Evolutionary conservation across 1,140 invertebrate species (phyloP), one percentile per base, ranked within the genome.

Genomic region (Leucophenga varia): DNA sequence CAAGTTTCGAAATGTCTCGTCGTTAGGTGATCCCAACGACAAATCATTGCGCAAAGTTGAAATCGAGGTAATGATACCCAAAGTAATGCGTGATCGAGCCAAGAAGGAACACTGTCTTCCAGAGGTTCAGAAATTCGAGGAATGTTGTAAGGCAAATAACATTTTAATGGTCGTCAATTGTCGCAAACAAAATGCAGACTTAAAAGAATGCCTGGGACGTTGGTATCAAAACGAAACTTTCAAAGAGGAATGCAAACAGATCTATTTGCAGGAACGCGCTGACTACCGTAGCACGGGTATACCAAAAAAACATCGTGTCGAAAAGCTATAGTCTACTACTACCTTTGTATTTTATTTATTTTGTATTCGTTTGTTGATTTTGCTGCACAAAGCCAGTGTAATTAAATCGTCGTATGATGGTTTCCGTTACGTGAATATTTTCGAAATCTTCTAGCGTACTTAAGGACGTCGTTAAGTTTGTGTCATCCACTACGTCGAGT

Each of bases 1-100:
- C 2, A 38, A 3, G 16, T 30, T 12, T 25, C 19, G 10, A 13
- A 44, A 50, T 21, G 49, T 6, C 10, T 25, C 9, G 41, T 41
- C 48, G 54, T 79, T 79, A 91, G 93, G 93, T 47, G 90, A 96
- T 81, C 93, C 93, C 8, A 78, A 91, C 64, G 90, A 94, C 71
- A 79, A 59, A 59, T 77, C 65, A n/a, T 74, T 96, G 37, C 79
- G 93, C 63, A 91, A 86, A 81, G 87, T 94, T 2, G 93, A 96
- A 77, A 76, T 74, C 31, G 88, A 95, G 64, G 82, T 95, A 32
- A 58, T 95, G 32, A 89, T 96, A 74, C 87, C 91, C 2, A 88
- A 91, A 76, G 84, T 88, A 68, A 86, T 95, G 78, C 78, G 92
- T 55, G 87, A 92, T 36, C 86, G 82, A 68, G 84, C 90, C 2